A percentile compares a stretch with the other conserved stretches of the same genome.
phyloP scores from a whole-genome alignment of 2,797 vertebrate species.

The Pteropus rufus region DNA sequence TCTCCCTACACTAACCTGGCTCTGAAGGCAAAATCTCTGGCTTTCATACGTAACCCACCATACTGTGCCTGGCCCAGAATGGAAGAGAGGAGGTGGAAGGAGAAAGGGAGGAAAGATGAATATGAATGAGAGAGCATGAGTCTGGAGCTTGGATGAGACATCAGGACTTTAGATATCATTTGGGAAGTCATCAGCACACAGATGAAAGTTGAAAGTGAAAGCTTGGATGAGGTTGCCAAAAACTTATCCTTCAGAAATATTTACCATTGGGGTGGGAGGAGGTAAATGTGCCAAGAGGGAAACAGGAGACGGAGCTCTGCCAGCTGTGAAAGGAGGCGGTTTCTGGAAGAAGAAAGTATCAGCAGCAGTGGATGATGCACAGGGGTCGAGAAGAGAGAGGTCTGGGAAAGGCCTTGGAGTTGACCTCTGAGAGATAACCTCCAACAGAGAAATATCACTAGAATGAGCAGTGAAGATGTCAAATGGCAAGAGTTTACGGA shows the following conservation, averaged over 20 bases:
- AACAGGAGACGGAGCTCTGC: neutral
- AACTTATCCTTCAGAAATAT: neutral
- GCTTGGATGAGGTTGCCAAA: neutral
- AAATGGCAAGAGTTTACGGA: neutral
- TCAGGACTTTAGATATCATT: neutral
- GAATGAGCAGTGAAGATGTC: neutral
- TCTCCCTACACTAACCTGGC: neutral
- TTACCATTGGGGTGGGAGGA: neutral
- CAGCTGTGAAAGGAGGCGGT: neutral
- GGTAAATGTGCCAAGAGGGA: neutral
- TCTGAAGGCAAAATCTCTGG: neutral
- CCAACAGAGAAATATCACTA: neutral
- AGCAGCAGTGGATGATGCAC: neutral
- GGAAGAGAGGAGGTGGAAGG: neutral
- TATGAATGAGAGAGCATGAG: neutral
- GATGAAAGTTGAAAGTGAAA: neutral
- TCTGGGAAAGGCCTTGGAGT: neutral
- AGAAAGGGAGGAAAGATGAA: neutral
- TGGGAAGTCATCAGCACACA: neutral
- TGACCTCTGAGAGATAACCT: neutral
- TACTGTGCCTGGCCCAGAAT: neutral
- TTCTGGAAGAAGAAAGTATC: neutral
- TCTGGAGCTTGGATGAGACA: neutral
- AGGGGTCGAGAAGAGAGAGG: neutral
- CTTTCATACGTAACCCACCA: neutral